Base-by-base conservation (phyloP, 2,113 vertebrate genomes). In the Scolopax mira region DNA sequence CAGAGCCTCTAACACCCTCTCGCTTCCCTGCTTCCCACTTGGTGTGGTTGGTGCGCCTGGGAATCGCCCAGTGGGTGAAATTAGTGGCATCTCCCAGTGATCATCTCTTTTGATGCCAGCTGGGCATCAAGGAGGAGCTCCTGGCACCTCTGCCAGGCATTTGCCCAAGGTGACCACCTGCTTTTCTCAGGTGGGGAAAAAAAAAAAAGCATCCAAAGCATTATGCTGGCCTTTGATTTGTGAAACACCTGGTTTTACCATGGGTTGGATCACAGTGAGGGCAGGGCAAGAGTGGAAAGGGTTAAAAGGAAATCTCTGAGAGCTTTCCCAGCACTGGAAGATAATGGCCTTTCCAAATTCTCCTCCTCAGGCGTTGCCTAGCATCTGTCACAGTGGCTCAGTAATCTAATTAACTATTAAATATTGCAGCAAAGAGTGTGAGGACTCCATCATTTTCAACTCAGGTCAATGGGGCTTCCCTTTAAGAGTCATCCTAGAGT, bases 371-470 rank as follows among this genome's bases (percentile, higher is more conserved):
- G 51, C 67, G 79, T 95, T 95, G 85, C 88, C 86, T 83, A 79
- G 94, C 94, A 91, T 91, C 97, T 96, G 96, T 91, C 83, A 80
- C 81, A 57, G 90, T 65, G 62, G 55, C 94, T 91, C 89, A 71
- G 70, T 91, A 89, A 94, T 93, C 96, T 96, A 96, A 95, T 97
- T 96, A 97, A 94, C 91, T 93, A 80, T 96, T 96, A 97, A 97
- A 93, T 95, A 88, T 90, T 78, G 81, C 88, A 91, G 86, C 44
- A 13, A 49, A 55, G 85, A 30, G 52, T 85, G 85, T 73, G 92
- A 94, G 79, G 94, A 95, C 87, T 95, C 91, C 77, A 97, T 93
- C 92, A 67, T 96, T 96, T 80, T 67, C 89, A 78, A 3, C 71
- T 93, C 33, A 9, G 94, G 73, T 85, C 95, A 95, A 49, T 64